These are phyloP conservation scores for Puma concolor DNA, from an alignment of 2,113 vertebrate genomes.

Conservation along the genomic window DNA sequence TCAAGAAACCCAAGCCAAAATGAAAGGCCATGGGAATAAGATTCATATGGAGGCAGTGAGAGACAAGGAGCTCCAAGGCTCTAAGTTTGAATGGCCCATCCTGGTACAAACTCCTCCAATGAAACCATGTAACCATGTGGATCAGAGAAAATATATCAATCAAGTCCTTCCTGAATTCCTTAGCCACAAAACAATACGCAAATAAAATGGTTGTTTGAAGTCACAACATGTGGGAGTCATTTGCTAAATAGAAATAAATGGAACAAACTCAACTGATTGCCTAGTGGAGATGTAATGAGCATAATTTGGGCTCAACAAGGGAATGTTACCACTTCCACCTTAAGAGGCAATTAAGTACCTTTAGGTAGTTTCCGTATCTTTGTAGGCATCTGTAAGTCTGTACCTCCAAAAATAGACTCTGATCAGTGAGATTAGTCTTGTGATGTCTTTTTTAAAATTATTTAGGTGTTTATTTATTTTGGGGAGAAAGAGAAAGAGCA, in stretches of 20 bases:
- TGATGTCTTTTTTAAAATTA: neutral
- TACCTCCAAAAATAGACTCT: neutral
- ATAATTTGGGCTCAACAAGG: neutral
- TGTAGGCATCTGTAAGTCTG: neutral
- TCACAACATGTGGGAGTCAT: neutral
- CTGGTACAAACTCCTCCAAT: neutral
- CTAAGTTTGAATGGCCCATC: neutral
- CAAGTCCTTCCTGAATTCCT: neutral
- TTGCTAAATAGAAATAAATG: constrained; percentile 34
- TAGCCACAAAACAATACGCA: neutral
- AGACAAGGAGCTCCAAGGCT: neutral
- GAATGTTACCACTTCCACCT: neutral
- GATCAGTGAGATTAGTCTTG: neutral
- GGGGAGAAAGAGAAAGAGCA: too few relatives aligned
- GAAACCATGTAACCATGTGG: neutral
- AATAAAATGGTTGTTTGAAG: neutral
- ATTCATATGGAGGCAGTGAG: neutral
- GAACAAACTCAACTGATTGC: neutral
- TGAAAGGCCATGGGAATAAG: neutral
- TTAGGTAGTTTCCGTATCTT: neutral
- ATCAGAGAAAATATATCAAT: neutral
- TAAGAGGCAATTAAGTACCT: neutral
- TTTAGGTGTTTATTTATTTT: too few relatives aligned
- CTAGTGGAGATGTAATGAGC: neutral
- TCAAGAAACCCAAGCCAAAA: neutral